Percentiles rank a stretch among this genome's conserved stretches.
Conservation (phyloP, 2,113 vertebrate genomes). For the Cettia cetti region DNA sequence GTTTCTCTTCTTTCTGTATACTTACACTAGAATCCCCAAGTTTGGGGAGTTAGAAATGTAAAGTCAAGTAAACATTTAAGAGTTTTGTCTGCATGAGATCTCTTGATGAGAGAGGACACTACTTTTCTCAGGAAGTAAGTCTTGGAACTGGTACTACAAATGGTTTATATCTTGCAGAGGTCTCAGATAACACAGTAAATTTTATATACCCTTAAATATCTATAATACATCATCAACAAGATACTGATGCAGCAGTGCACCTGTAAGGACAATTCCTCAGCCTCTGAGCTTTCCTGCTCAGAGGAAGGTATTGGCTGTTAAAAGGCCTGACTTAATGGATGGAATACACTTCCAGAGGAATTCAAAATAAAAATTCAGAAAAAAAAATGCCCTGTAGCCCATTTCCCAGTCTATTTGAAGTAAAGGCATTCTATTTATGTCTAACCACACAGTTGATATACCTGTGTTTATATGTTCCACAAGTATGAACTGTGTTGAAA, state of each 20-base stretch:
- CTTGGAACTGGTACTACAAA: background rate
- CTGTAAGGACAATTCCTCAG: background rate
- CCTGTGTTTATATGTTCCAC: background rate
- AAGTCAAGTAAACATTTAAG: background rate
- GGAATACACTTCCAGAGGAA: background rate
- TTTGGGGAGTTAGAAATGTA: background rate
- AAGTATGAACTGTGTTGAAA: background rate
- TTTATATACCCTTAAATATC: background rate
- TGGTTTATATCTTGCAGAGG: background rate
- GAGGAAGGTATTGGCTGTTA: background rate
- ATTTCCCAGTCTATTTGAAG: background rate
- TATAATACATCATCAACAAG: background rate
- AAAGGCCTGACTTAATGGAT: background rate
- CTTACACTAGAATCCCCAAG: background rate
- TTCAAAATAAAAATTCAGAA: background rate
- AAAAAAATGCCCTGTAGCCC: background rate
- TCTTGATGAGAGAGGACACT: background rate
- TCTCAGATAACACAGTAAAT: background rate
- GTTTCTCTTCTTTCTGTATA: background rate
- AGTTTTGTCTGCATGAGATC: background rate
- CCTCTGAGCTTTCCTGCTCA: background rate
- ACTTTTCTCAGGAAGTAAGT: background rate
- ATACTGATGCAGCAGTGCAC: background rate
- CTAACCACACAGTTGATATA: background rate
- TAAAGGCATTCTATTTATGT: background rate